phyloP scores from a whole-genome alignment of 2,888 invertebrate genomes.

The Mystacides longicornis region DNA sequence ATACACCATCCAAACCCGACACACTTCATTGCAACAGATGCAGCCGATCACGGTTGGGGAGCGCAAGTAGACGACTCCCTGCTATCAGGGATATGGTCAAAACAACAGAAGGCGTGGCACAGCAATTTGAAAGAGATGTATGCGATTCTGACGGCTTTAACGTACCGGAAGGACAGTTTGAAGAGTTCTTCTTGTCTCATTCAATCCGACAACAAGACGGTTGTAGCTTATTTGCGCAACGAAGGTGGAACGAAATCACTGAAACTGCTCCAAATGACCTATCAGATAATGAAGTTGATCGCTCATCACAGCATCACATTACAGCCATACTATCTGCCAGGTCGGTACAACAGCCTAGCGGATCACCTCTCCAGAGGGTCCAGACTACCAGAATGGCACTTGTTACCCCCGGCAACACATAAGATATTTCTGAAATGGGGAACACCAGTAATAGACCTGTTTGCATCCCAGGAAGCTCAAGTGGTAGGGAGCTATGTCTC shows the following conservation, averaged over 20 bases:
- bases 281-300: slow-evolving; percentile 16
- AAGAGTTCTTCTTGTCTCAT: slow-evolving; percentile 16
- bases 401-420: slow-evolving; percentile 10
- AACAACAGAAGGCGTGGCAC: not conserved
- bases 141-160: not conserved
- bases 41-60: not conserved
- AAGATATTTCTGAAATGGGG: slow-evolving; percentile 24
- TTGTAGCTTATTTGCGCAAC: slow-evolving; percentile 26
- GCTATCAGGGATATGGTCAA: not conserved
- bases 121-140: not conserved
- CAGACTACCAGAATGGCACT: slow-evolving; percentile 16
- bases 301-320: slow-evolving; percentile 23
- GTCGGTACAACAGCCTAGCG: slow-evolving; percentile 29
- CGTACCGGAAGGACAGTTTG: slow-evolving; percentile 1
- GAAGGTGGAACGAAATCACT: slow-evolving; percentile 30
- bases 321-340: slow-evolving; percentile 27
- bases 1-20: not conserved
- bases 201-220: slow-evolving; percentile 28
- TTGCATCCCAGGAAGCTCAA: slow-evolving; percentile 2
- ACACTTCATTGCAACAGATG: slow-evolving; percentile 7
- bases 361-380: slow-evolving; percentile 25
- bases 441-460: slow-evolving; percentile 7
- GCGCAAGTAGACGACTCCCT: not conserved
- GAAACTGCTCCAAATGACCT: not conserved
- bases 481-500: slow-evolving; percentile 6